Conservation (phyloP, 2,113 vertebrate genomes). For the Willisornis vidua region DNA sequence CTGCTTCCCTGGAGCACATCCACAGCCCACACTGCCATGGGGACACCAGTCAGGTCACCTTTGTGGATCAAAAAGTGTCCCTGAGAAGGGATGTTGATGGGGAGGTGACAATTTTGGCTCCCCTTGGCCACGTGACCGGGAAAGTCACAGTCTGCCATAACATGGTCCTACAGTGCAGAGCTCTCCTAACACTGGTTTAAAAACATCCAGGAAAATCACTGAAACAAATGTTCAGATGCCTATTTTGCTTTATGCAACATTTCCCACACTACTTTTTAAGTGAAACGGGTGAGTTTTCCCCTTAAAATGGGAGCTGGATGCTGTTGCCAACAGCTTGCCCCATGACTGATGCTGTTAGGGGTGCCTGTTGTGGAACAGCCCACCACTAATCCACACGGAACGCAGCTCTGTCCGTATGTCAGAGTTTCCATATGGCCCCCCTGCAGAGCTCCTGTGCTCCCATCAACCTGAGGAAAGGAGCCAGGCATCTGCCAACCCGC, state of each 20-base stretch:
- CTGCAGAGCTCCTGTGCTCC: not conserved
- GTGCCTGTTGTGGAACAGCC: not conserved
- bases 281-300: rapidly evolving
- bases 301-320: not conserved
- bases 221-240: not conserved
- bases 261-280: not conserved
- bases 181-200: not conserved
- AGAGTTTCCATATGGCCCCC: not conserved
- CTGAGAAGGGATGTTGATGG: not conserved
- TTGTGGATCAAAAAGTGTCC: not conserved
- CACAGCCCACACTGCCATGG: rapidly evolving
- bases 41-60: not conserved
- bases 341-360: not conserved
- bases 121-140: rapidly evolving
- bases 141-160: rapidly evolving
- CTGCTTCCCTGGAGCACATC: not conserved
- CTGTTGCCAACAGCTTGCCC: not conserved
- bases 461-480: not conserved
- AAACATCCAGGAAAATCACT: not conserved
- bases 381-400: rapidly evolving
- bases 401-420: rapidly evolving
- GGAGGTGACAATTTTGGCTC: not conserved
- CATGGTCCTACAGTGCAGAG: rapidly evolving
- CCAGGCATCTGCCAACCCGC: not conserved
- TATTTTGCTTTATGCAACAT: not conserved